Conservation (phyloP, 2,888 invertebrate genomes). For the Meganola albula region DNA sequence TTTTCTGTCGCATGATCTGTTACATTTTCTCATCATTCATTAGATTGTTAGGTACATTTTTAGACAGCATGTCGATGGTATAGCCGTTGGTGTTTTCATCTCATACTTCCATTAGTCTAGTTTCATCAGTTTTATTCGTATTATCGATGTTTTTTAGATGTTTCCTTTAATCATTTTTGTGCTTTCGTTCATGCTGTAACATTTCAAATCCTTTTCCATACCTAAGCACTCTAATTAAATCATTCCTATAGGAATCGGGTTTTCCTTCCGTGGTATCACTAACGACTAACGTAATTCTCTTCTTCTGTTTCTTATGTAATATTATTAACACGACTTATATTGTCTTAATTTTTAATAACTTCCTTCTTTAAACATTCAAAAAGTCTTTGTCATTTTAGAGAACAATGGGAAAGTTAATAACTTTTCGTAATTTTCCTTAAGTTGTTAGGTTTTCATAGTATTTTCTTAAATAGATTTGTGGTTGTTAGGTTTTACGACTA, state of each 20-base stretch:
- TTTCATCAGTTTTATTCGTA: slow-evolving; percentile 30
- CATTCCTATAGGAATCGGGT: slow-evolving; percentile 10
- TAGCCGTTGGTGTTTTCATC: slow-evolving; percentile 39
- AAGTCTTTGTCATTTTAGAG: no score
- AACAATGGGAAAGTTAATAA: no score
- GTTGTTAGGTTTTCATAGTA: no score
- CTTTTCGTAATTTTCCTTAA: no score
- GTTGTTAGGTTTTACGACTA: no score
- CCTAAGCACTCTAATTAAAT: slow-evolving; percentile 22
- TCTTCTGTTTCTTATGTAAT: no score
- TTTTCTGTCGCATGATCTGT: slow-evolving; percentile 47
- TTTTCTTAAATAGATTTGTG: no score
- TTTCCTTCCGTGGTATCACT: slow-evolving; percentile 9
- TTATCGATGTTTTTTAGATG: slow-evolving; percentile 35
- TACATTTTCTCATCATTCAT: slow-evolving; percentile 48
- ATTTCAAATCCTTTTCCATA: slow-evolving; percentile 30
- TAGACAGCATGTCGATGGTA: slow-evolving; percentile 45
- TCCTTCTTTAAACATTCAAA: no score
- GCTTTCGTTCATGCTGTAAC: slow-evolving; percentile 38
- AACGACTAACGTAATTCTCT: no score
- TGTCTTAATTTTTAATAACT: no score
- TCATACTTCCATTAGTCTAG: slow-evolving; percentile 45
- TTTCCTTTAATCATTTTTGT: slow-evolving; percentile 37
- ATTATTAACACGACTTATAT: no score
- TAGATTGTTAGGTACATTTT: not conserved